These are phyloP conservation scores for Aramus guarauna DNA, from an alignment of 2,113 vertebrate genomes.

Conservation along the genomic window DNA sequence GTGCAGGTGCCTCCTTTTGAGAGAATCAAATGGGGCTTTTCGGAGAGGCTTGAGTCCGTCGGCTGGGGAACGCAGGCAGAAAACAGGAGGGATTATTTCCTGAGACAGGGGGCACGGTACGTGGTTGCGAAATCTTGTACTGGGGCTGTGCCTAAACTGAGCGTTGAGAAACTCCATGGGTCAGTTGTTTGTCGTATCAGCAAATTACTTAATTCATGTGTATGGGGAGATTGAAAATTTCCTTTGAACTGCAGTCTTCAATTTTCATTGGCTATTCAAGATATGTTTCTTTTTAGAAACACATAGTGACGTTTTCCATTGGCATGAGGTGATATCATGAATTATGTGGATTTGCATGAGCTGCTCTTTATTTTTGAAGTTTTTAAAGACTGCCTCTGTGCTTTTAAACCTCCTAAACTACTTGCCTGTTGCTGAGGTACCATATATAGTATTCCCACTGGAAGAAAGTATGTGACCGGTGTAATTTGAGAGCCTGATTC, in stretches of 20 bases:
- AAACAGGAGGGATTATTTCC: neutral
- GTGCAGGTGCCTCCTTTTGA: neutral
- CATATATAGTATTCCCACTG: neutral
- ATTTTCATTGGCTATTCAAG: neutral
- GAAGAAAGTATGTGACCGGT: neutral
- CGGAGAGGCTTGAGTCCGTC: neutral
- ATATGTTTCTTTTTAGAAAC: neutral
- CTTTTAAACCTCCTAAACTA: neutral
- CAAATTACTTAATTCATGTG: neutral
- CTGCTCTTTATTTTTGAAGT: neutral
- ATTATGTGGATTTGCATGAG: neutral
- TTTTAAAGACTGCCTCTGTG: neutral
- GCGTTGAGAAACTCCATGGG: neutral
- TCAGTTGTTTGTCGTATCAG: neutral
- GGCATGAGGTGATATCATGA: neutral
- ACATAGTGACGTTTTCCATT: neutral
- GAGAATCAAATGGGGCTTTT: neutral
- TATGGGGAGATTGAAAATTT: neutral
- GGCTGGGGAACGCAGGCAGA: rapidly evolving
- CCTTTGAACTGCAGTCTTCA: neutral
- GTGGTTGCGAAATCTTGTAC: neutral
- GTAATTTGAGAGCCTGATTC: neutral
- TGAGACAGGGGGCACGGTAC: neutral
- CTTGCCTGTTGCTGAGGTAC: neutral
- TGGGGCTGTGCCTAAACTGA: neutral